Evolutionary conservation across 2,797 vertebrate species (phyloP), one percentile per base, ranked within the genome.

Genomic region (Anguilla pacifica): DNA sequence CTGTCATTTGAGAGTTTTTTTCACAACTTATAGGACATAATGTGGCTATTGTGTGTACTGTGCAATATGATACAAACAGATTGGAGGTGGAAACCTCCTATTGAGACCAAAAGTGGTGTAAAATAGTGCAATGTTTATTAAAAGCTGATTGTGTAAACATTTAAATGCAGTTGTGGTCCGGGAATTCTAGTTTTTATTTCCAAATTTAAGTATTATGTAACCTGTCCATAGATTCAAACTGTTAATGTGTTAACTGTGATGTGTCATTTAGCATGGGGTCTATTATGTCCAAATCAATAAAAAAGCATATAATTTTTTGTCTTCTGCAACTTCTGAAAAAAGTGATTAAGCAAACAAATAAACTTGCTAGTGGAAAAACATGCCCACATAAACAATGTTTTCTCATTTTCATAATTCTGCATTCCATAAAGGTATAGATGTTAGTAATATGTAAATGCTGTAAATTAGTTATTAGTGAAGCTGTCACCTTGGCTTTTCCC

Each of bases 171-270:
- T 43, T 25, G 25, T 49, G 77, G 15, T 15, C 28, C 3, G 77
- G 77, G 81, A 59, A 10, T 31, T 74, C 17, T 6, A 64, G 25
- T 19, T 28, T 64, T 51, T 15, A 1, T 39, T 35, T 10, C 35
- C 28, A 15, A 74, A 72, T 39, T 31, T 31, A 35, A 22, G 91
- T 87, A 89, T 92, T 89, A 92, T 90, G 87, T 90, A 93, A 91
- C 90, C 89, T 13, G 5, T 74, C 67, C 85, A 31, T 86, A 39
- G 43, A 72, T 51, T 19, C 49, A 31, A 57, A 59, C 25, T 51
- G 6, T 39, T 57, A 6, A 59, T 11, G 4, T 64, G 61, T 64
- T 64, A 25, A 35, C 15, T 59, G n/a, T 17, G 28, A 17, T n/a
- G 6, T 28, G 17, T 81, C 39, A 46, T 46, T 49, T 46, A 46